Base-by-base conservation (phyloP, 2,888 invertebrate genomes). In the Ferrisia virgata region DNA sequence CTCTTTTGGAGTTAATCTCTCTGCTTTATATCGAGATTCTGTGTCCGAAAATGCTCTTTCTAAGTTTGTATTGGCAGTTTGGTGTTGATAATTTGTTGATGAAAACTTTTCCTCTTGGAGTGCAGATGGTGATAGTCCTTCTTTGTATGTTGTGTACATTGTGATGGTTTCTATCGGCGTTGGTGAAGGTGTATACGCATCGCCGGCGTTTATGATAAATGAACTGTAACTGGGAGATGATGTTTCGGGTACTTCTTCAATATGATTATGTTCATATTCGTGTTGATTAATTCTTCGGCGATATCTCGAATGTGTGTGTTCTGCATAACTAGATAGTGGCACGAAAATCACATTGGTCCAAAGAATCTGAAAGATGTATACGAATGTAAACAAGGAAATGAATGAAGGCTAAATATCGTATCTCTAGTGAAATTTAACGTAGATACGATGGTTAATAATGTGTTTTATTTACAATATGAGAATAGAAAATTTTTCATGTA, bases 251-350 rank as follows among this genome's bases (percentile, higher is more conserved):
- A 22, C 18, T 33, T 58, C 58, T 58, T 81, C 64, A 58, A 81
- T 36, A 40, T 80, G 43, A 18, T 81, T 81, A 39, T 22, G 47
- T 43, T 79, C 79, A n/a, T 47, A 47, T 28, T 79, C 79, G 31
- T 79, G 36, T 79, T 79, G 39, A 47, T 40, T 43, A 15, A 72
- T 72, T 72, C 72, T 72, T 72, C 72, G 31, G 0, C 72, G 72
- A 72, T 72, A 33, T 33, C 72, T 72, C 3, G 72, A 33, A 18
- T 72, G 72, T 15, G n/a, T 72, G 33, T 72, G 72, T 72, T 72
- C 72, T 31, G 72, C 72, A 33, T 31, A 33, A 72, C 33, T 33
- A n/a, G 72, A 9, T 72, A 72, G 72, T 72, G 72, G 72, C 72
- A 72, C 72, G 33, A 72, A 33, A 33, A 72, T 72, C 33, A 33